Evolutionary conservation across 2,797 vertebrate genomes (phyloP).

Genomic region (Gymnocypris eckloni): DNA sequence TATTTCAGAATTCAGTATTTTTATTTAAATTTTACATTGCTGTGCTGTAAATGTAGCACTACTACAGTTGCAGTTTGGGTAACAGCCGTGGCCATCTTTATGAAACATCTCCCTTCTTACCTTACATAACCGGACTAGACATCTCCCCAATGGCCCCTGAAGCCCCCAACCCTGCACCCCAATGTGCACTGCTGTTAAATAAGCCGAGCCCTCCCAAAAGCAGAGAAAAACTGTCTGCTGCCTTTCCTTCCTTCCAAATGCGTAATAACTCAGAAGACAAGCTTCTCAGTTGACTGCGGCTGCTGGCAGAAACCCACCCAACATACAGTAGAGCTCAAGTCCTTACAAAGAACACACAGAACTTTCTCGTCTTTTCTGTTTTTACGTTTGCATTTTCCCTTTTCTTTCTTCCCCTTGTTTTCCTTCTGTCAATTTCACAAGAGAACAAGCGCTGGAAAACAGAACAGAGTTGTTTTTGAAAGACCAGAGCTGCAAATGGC

Average conservation of each 20-base stretch:
- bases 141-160: constrained; percentile 54
- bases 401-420: constrained; percentile 40
- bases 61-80: constrained; percentile 1
- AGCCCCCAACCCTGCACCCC: constrained; percentile 51
- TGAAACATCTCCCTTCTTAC: constrained; percentile 44
- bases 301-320: constrained; percentile 58
- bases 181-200: constrained; percentile 59
- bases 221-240: constrained; percentile 61
- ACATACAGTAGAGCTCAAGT: constrained; percentile 53
- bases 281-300: constrained; percentile 59
- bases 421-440: constrained; percentile 32
- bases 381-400: constrained; percentile 19
- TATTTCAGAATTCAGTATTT: neutral
- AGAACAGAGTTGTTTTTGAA: constrained; percentile 44
- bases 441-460: constrained; percentile 33
- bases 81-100: constrained; percentile 21
- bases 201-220: constrained; percentile 59
- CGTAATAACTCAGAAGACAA: constrained; percentile 60
- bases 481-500: constrained; percentile 22
- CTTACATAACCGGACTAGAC: constrained; percentile 59
- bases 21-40: neutral
- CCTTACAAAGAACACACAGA: constrained; percentile 53
- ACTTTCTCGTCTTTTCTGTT: constrained; percentile 36
- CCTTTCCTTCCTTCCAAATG: constrained; percentile 62
- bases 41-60: constrained; percentile 8